Evolutionary conservation across 2,888 invertebrate genomes (phyloP), one percentile per base, ranked within the genome.

Genomic region (Bombylius discolor): DNA sequence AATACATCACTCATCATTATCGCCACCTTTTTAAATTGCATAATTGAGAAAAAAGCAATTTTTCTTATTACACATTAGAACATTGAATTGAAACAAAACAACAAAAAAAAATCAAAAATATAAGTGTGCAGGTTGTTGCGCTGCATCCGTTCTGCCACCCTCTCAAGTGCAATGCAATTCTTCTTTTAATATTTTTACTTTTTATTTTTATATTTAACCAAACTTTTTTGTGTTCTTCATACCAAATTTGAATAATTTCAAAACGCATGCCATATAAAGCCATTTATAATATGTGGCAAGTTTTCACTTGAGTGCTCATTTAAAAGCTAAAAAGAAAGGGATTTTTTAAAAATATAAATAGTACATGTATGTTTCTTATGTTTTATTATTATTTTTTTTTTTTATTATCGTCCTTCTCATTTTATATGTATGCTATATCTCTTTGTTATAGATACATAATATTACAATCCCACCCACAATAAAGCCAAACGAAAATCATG

Each of bases 31-130:
- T 56, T 52, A 56, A 59, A 59, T 59, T 57, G 54, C 56, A 59
- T 59, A 59, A 59, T 59, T 59, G 59, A 56, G 59, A 59, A 59
- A 55, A 58, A 59, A 54, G 59, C 59, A 56, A 59, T 57, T 59
- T 56, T 59, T 59, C 54, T 57, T 51, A 57, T 57, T 59, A 56
- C 52, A 54, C 59, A 56, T 51, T 23, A 23, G 23, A 55, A 51
- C 45, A 12, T 42, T 11, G 9, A 42, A 8, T 11, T 11, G 42
- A 13, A 42, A 13, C 12, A 42, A 42, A 42, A 42, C 42, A 42
- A 42, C 8, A 42, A 42, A 42, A 23, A 11, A 7, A 42, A 42
- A 42, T 36, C 8, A 11, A 42, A 11, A 42, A 42, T 42, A 6
- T 11, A 42, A 42, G 39, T 42, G 39, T 42, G 39, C 39, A 42